Percentiles rank a stretch among this genome's conserved stretches.
These are phyloP conservation scores for Oreochromis mossambicus DNA, from an alignment of 2,797 vertebrate species.

Conservation along the genomic window DNA sequence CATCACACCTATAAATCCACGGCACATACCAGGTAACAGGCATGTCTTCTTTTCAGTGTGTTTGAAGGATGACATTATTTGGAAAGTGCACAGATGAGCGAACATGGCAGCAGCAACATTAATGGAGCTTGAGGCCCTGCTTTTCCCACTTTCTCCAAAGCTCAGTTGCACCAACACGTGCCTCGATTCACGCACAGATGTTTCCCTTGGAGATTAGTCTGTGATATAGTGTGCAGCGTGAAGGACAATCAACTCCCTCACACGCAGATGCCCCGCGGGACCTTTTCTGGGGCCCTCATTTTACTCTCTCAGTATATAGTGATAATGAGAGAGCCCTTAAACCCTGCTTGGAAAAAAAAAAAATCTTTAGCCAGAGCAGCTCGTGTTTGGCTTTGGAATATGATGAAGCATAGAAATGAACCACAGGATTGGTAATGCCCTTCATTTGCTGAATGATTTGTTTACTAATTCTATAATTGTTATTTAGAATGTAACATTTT, in stretches of 20 bases:
- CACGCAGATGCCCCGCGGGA: slow-evolving; percentile 37
- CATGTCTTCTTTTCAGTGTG: neutral
- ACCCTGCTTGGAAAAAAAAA: slow-evolving; percentile 23
- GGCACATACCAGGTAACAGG: neutral
- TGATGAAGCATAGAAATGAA: neutral
- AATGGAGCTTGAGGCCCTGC: slow-evolving; percentile 33
- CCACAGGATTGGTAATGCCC: neutral
- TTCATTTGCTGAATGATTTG: neutral
- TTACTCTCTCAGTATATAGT: slow-evolving; percentile 49
- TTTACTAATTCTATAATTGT: neutral
- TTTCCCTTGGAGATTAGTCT: slow-evolving; percentile 63
- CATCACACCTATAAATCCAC: slow-evolving; percentile 2
- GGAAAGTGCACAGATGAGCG: slow-evolving; percentile 59
- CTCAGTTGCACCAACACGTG: slow-evolving; percentile 43
- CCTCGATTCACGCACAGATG: slow-evolving; percentile 61
- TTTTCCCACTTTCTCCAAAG: slow-evolving; percentile 43
- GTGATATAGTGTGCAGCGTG: slow-evolving; percentile 59
- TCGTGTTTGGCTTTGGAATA: neutral
- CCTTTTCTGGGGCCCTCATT: slow-evolving; percentile 46
- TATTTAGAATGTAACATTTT: neutral
- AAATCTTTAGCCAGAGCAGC: slow-evolving; percentile 15
- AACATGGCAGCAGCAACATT: slow-evolving; percentile 52
- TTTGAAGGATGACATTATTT: slow-evolving; percentile 55
- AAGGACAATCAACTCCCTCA: slow-evolving; percentile 51
- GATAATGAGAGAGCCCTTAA: slow-evolving; percentile 57